A percentile compares a stretch with the other conserved stretches of the same genome.
These are phyloP conservation scores for Sander vitreus DNA, from an alignment of 2,113 vertebrate genomes.

Conservation along the genomic window DNA sequence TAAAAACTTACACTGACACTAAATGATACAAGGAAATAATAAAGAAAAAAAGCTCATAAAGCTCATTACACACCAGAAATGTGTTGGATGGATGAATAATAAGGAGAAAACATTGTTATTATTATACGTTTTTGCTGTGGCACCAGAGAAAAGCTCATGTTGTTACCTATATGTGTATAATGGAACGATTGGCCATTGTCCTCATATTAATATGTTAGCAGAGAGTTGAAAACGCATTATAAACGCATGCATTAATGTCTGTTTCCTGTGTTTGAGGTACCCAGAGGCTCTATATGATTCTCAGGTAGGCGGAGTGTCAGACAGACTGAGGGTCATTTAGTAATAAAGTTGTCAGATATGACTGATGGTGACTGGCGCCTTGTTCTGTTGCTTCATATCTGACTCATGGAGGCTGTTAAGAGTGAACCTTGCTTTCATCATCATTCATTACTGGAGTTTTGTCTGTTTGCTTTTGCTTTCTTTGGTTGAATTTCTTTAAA, in stretches of 20 bases:
- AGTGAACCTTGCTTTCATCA: background rate
- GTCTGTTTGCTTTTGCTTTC: conserved; percentile 28
- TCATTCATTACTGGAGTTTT: background rate
- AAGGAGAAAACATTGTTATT: too few relatives aligned
- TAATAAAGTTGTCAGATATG: conserved; percentile 26
- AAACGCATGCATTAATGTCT: background rate
- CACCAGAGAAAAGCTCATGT: too few relatives aligned
- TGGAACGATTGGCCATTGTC: too few relatives aligned
- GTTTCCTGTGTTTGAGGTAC: background rate
- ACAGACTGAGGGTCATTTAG: background rate
- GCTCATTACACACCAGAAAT: too few relatives aligned
- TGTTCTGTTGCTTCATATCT: conserved; percentile 19
- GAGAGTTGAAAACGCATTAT: background rate
- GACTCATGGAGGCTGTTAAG: conserved; percentile 17
- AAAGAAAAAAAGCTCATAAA: too few relatives aligned
- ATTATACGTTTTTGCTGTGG: too few relatives aligned
- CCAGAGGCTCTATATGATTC: background rate
- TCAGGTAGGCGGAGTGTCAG: background rate
- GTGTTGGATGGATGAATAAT: too few relatives aligned
- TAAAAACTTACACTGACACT: too few relatives aligned
- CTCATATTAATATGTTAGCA: too few relatives aligned
- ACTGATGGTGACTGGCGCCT: conserved; percentile 16
- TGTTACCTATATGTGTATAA: too few relatives aligned
- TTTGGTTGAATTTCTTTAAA: background rate
- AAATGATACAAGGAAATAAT: too few relatives aligned